Evolutionary conservation across 2,797 vertebrate genomes (phyloP), one percentile per base, ranked within the genome.

Genomic region (Garrulus glandarius): DNA sequence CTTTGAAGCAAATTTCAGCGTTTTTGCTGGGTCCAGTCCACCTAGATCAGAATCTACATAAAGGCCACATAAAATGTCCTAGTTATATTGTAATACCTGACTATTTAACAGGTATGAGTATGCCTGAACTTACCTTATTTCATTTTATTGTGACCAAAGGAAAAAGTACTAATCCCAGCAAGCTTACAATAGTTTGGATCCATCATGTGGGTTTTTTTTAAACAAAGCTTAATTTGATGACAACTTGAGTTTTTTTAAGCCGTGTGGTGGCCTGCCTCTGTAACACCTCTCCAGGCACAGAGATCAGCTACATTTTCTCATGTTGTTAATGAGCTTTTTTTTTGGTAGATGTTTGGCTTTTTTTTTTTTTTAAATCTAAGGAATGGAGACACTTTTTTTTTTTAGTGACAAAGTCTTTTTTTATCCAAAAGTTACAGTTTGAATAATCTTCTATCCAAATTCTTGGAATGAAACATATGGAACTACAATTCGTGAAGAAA

Each of bases 191-290:
- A 44, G 3, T 37, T 90, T 44, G 6, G 30, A 27, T 75, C 15
- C 4, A 17, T n/a, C 20, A 14, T 18, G 4, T 9, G 4, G 13
- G 1, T 3, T 11, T 55, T 87, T 87, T 89, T 16, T 11, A 76
- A 91, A 59, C 8, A 55, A 76, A 63, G 6, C 6, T 56, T 60
- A n/a, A 61, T 80, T 81, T 90, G 55, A 75, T 86, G 34, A 64
- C 17, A 55, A 1, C 6, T 56, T 57, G 6, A 11, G 29, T 34
- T 49, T 90, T 87, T 91, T 89, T 15, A 50, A 80, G n/a, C 8
- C 0, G 0, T 55, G 22, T 0, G 0, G 21, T 83, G 26, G 19
- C 44, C n/a, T 87, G 34, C 61, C 34, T 87, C 22, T 74, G 21
- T 65, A 84, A 19, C n/a, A 37, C 7, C 29, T 91, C 26, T 59